Evolutionary conservation across 2,888 invertebrate species (phyloP).

Genomic region (Stratiomys singularior): DNA sequence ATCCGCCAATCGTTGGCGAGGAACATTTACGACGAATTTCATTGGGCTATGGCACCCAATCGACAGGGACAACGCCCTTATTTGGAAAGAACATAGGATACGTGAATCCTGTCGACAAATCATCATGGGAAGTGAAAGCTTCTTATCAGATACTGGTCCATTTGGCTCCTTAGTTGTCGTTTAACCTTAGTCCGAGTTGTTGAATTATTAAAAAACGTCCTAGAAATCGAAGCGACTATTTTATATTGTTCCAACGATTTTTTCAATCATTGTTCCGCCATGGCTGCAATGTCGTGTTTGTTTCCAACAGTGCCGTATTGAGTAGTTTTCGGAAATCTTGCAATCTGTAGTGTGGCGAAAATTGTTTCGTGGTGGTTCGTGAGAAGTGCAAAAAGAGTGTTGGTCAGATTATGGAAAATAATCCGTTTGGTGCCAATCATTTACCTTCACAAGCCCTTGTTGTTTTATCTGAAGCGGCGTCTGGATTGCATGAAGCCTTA

Average conservation of each 20-base stretch:
- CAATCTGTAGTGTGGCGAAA: slow-evolving; percentile 11
- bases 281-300: slow-evolving; percentile 4
- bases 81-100: neutral
- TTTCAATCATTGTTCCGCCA: slow-evolving; percentile 16
- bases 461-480: slow-evolving; percentile 79
- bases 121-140: slow-evolving; percentile 35
- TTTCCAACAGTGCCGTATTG: slow-evolving; percentile 12
- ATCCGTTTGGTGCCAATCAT: slow-evolving; percentile 78
- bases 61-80: slow-evolving; percentile 44
- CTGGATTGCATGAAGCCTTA: slow-evolving; percentile 78
- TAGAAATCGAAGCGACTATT: neutral
- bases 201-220: slow-evolving; percentile 26
- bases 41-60: slow-evolving; percentile 41
- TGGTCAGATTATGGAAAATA: slow-evolving; percentile 74
- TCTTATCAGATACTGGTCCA: slow-evolving; percentile 41
- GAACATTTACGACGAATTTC: neutral
- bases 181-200: slow-evolving; percentile 46
- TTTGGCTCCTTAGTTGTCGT: slow-evolving; percentile 45
- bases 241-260: no score
- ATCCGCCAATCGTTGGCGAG: slow-evolving; percentile 42
- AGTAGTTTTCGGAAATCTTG: slow-evolving; percentile 3
- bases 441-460: slow-evolving; percentile 79
- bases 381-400: slow-evolving; percentile 31
- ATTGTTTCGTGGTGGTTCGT: slow-evolving; percentile 24
- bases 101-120: slow-evolving; percentile 16